Base-by-base conservation (phyloP, 2,113 vertebrate genomes). In the Zingel zingel region DNA sequence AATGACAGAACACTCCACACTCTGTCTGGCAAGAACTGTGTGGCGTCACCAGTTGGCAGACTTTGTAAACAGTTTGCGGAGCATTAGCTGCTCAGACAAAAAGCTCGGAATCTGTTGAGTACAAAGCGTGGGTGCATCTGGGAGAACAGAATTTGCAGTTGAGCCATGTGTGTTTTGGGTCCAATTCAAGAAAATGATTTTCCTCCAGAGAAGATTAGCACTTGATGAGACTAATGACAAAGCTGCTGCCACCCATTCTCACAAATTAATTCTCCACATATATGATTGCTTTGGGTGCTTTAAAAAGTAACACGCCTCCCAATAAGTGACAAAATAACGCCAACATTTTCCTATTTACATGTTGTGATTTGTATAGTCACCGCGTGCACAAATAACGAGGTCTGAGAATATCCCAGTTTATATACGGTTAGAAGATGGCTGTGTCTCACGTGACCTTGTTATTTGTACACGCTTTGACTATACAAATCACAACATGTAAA, bases 21-120 rank as follows among this genome's bases (percentile, higher is more conserved):
- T 21, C 7, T 51, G 47, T 43, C 10, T 2, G 78, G 10, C 3
- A 18, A 48, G 3, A 67, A 27, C 3, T 23, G 2, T n/a, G 61
- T 5, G 13, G 7, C 6, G 13, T 66, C 66, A 50, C 27, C n/a
- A 10, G 36, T 50, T 56, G 39, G 57, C 72, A 59, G 57, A 78
- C 47, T 45, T 23, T 36, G 6, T 15, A 4, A 65, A 71, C 54
- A 62, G 74, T 51, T 39, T 76, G 58, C 4, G 2, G 7, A 15
- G 43, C 36, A 58, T 77, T 70, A 54, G 30, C 71, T 62, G 47
- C 47, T 66, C 9, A 69, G 64, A 74, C 0, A 64, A 78, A 33
- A 45, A 51, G 5, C 62, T 25, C 21, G 11, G 2, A 58, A 39
- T 53, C 11, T 54, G 3, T 73, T 62, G 0, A 0, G 27, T 11